Evolutionary conservation across 1,140 invertebrate genomes (phyloP).

Genomic region (Pectinophora gossypiella): DNA sequence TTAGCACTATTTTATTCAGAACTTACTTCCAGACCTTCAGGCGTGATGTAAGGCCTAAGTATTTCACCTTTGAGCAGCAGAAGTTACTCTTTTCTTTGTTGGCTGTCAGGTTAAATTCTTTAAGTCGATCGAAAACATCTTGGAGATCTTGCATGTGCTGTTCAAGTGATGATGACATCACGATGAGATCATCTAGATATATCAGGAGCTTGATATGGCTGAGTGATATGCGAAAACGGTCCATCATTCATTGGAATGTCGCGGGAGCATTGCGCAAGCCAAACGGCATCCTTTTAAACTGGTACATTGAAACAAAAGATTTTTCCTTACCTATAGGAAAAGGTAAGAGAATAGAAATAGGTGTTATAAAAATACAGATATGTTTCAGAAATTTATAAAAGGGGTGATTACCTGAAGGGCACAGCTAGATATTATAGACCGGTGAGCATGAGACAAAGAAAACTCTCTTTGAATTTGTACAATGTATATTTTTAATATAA

Average conservation of each 20-base stretch:
- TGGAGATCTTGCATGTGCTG: constrained; percentile 40
- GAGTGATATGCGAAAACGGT: constrained; percentile 22
- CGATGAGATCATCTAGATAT: constrained; percentile 61
- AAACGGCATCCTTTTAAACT: constrained; percentile 37
- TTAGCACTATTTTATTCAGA: constrained; percentile 41
- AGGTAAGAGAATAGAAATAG: too few species aligned
- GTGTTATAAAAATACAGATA: too few species aligned
- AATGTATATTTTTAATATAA: too few species aligned
- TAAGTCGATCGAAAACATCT: constrained; percentile 20
- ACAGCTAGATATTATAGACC: too few species aligned
- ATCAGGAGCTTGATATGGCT: constrained; percentile 26
- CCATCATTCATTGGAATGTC: constrained; percentile 61
- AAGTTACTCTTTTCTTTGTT: constrained; percentile 45
- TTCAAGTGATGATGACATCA: constrained; percentile 41
- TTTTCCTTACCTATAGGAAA: too few species aligned
- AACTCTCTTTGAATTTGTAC: too few species aligned
- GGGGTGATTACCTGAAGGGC: too few species aligned
- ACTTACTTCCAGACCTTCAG: constrained; percentile 33
- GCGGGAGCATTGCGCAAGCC: constrained; percentile 47
- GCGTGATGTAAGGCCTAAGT: constrained; percentile 49
- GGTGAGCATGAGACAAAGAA: too few species aligned
- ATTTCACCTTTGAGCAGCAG: constrained; percentile 23
- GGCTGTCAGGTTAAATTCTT: constrained; percentile 15
- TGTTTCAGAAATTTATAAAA: too few species aligned
- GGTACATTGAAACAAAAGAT: too few species aligned